Evolutionary conservation across 2,113 vertebrate genomes (phyloP).

Genomic region (Callopanchax toddi): DNA sequence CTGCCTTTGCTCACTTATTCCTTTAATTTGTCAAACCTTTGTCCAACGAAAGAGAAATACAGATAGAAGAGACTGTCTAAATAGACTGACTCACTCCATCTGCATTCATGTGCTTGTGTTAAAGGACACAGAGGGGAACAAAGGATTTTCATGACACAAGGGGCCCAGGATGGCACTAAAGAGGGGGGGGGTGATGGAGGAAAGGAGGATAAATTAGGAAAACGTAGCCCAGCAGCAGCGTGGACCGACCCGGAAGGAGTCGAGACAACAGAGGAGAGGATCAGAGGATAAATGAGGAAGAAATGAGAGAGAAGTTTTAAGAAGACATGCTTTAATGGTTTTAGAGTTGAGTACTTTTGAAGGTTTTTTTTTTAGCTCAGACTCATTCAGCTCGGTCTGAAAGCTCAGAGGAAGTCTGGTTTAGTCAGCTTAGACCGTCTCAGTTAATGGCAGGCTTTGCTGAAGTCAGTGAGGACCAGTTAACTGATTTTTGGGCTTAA

Average conservation of each 20-base stretch:
- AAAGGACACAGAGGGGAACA: conserved; percentile 55
- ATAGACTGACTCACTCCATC: conserved; percentile 51
- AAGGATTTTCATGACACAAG: conserved; percentile 71
- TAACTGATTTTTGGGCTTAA: conserved; percentile 45
- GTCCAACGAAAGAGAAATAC: conserved; percentile 55
- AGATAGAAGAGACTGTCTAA: conserved; percentile 34
- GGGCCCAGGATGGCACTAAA: conserved; percentile 47
- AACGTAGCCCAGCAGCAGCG: conserved; percentile 34
- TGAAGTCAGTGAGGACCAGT: conserved; percentile 25
- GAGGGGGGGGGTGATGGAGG: neutral
- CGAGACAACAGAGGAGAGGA: conserved; percentile 57
- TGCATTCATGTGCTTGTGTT: conserved; percentile 57
- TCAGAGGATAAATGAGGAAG: conserved; percentile 61
- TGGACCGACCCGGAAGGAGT: conserved; percentile 37
- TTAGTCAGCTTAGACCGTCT: conserved; percentile 53
- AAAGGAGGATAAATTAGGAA: conserved; percentile 56
- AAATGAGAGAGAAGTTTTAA: conserved; percentile 61
- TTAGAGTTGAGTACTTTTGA: conserved; percentile 63
- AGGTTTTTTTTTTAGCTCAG: conserved; percentile 27
- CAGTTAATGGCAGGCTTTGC: conserved; percentile 35
- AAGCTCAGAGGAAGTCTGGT: conserved; percentile 50
- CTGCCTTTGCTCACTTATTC: conserved; percentile 2
- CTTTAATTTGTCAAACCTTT: conserved; percentile 25
- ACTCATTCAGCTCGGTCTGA: conserved; percentile 45
- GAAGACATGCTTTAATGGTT: conserved; percentile 74